A percentile compares a stretch with the other conserved stretches of the same genome.
Conservation (phyloP, 2,888 invertebrate genomes). For the Ectemnius lituratus region DNA sequence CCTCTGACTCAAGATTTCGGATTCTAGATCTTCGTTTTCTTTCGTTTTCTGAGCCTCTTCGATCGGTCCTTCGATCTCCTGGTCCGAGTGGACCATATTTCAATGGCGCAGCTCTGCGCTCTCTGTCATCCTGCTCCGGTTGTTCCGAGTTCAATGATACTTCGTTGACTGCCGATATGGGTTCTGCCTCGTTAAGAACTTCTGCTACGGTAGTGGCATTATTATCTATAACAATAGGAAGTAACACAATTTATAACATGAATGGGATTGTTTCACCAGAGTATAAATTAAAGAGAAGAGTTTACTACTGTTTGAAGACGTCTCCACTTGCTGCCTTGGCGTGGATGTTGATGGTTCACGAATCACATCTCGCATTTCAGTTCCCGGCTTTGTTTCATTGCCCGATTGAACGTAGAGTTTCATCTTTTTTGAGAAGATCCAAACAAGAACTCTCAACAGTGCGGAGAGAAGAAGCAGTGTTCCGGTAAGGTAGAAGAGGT, state of each 20-base stretch:
- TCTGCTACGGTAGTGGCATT: conserved; percentile 15
- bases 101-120: conserved; percentile 35
- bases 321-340: neutral
- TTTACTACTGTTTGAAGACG: neutral
- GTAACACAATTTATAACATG: neutral
- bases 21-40: conserved; percentile 15
- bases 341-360: neutral
- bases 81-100: conserved; percentile 69
- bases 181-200: neutral
- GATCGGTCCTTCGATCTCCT: conserved; percentile 60
- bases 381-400: conserved; percentile 32
- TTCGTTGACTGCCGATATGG: neutral
- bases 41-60: conserved; percentile 21
- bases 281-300: neutral
- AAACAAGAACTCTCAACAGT: conserved; percentile 78
- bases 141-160: no score
- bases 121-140: conserved; percentile 13
- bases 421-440: conserved; percentile 77
- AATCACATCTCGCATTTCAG: conserved; percentile 59
- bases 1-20: conserved; percentile 53
- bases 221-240: conserved; percentile 24
- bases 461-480: conserved; percentile 76
- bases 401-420: conserved; percentile 67
- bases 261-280: neutral
- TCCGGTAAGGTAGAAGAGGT: conserved; percentile 78